Conservation (phyloP, 2,797 vertebrate genomes). For the Gymnothorax reevesii region DNA sequence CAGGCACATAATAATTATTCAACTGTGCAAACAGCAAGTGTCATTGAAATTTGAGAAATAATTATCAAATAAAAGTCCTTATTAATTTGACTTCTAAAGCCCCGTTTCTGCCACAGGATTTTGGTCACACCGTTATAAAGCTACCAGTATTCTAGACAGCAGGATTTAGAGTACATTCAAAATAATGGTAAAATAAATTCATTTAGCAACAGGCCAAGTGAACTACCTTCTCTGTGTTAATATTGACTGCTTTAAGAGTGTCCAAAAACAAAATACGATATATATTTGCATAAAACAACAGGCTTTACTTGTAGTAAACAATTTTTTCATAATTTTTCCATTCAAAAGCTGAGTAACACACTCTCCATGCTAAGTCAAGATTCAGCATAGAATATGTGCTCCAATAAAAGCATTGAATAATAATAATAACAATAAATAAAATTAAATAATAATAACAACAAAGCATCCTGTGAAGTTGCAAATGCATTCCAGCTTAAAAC, state of each 20-base stretch:
- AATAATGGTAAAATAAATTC: neutral
- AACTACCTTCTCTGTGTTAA: neutral
- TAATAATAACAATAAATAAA: too few relatives aligned
- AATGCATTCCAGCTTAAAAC: neutral
- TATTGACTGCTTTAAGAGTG: neutral
- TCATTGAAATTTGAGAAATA: neutral
- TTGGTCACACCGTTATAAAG: neutral
- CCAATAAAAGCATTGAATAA: neutral
- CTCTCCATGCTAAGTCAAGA: neutral
- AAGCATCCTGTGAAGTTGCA: neutral
- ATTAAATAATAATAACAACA: too few relatives aligned
- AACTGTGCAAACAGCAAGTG: neutral
- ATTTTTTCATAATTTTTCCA: neutral
- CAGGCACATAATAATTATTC: neutral
- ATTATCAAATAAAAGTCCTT: neutral
- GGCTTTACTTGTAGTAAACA: neutral
- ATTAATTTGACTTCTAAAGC: neutral
- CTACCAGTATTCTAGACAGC: neutral
- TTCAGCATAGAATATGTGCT: neutral
- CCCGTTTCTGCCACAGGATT: neutral
- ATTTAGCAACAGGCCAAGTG: neutral
- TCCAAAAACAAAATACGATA: neutral
- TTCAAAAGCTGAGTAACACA: neutral
- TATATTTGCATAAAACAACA: neutral
- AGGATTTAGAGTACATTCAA: neutral